phyloP scores from a whole-genome alignment of 2,888 invertebrate species.

The Hedya salicella region DNA sequence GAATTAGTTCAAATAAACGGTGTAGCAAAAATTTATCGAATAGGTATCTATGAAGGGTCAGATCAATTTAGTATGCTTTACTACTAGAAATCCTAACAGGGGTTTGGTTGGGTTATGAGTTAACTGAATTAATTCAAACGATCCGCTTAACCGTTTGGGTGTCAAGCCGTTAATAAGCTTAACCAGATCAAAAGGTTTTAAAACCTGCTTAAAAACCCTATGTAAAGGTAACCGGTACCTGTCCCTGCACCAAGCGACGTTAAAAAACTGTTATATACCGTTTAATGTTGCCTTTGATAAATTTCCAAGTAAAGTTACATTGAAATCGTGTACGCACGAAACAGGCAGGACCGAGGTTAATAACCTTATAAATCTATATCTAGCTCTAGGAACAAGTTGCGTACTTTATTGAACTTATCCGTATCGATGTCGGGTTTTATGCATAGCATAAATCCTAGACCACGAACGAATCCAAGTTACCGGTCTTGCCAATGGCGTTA shows the following conservation, averaged over 20 bases:
- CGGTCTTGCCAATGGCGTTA: slow-evolving; percentile 12
- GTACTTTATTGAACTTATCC: slow-evolving; percentile 42
- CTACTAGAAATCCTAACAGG: too few relatives aligned
- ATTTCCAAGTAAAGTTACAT: slow-evolving; percentile 17
- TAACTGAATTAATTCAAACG: too few relatives aligned
- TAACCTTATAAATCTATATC: slow-evolving; percentile 48
- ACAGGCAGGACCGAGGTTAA: slow-evolving; percentile 37
- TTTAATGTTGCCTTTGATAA: slow-evolving; percentile 9
- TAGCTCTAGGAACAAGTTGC: slow-evolving; percentile 44
- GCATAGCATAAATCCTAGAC: slow-evolving; percentile 38
- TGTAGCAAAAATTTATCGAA: too few relatives aligned
- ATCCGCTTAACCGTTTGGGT: too few relatives aligned
- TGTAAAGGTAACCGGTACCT: too few relatives aligned
- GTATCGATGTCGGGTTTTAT: slow-evolving; percentile 38
- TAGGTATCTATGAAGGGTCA: background rate
- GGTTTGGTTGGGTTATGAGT: too few relatives aligned
- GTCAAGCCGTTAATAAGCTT: too few relatives aligned
- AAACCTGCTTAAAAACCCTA: too few relatives aligned
- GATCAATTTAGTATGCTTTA: too few relatives aligned
- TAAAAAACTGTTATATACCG: background rate
- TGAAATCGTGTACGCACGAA: slow-evolving; percentile 20
- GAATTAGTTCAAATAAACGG: too few relatives aligned
- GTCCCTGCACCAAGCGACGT: too few relatives aligned
- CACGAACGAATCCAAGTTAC: slow-evolving; percentile 8
- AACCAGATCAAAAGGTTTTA: too few relatives aligned